Conservation (phyloP, 1,140 invertebrate genomes). For the Augochlora pura region DNA sequence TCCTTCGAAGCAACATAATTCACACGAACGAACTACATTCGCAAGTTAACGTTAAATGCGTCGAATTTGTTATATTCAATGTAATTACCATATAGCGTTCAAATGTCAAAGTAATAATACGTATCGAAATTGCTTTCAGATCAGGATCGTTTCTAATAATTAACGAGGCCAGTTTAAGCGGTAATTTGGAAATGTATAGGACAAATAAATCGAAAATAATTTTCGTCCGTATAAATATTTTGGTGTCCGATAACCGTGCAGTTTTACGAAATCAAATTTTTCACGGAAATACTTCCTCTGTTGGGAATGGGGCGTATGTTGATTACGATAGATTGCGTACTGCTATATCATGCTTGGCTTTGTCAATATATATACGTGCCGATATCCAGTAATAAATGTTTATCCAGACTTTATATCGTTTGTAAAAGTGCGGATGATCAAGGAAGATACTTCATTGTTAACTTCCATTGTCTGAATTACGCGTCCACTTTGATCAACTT, state of each 20-base stretch:
- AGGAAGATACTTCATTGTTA: not conserved
- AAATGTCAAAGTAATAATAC: too few species aligned
- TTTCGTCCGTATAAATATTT: not conserved
- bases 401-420: conserved; percentile 12
- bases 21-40: not conserved
- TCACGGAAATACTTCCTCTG: not conserved
- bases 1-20: not conserved
- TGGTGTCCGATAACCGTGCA: too few species aligned
- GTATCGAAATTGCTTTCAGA: too few species aligned
- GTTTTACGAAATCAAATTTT: not conserved
- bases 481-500: too few species aligned
- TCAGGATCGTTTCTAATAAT: too few species aligned
- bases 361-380: not conserved
- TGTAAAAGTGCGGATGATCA: not conserved
- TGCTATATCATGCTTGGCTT: not conserved
- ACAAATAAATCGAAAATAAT: too few species aligned
- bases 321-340: conserved; percentile 2
- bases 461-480: not conserved
- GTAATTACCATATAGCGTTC: too few species aligned
- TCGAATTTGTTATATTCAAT: too few species aligned
- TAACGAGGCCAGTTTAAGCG: too few species aligned
- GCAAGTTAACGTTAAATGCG: too few species aligned
- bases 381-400: conserved; percentile 24
- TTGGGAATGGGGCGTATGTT: conserved; percentile 18
- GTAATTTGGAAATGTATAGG: too few species aligned